These are phyloP conservation scores for Manacus vitellinus DNA, from an alignment of 2,113 vertebrate species.

Conservation along the genomic window DNA sequence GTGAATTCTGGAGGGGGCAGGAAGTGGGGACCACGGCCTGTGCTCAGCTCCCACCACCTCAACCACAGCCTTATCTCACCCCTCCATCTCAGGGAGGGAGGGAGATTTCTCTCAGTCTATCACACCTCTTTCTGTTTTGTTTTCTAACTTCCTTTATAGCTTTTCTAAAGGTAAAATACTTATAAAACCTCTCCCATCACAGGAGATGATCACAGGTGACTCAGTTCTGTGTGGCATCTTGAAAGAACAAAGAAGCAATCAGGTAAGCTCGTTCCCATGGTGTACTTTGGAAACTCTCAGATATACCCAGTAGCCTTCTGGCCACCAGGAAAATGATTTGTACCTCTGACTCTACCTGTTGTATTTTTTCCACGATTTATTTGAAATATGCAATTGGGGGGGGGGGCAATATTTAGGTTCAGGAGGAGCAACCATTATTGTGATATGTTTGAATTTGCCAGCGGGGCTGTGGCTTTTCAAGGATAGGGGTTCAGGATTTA, in stretches of 20 bases:
- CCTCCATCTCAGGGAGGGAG: neutral
- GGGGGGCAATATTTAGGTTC: neutral
- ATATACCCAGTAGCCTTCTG: neutral
- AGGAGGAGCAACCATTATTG: neutral
- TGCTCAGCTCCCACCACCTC: neutral
- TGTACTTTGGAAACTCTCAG: neutral
- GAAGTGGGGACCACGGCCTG: constrained; percentile 17
- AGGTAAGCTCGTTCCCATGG: neutral
- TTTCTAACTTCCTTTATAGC: neutral
- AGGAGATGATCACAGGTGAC: neutral
- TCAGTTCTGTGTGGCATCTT: neutral
- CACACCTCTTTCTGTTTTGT: neutral
- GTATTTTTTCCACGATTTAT: neutral
- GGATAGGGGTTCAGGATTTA: neutral
- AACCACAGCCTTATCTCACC: neutral
- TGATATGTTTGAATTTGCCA: accelerated
- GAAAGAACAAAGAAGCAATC: neutral
- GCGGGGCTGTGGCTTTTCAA: neutral
- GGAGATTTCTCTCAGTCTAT: neutral
- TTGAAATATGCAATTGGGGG: neutral
- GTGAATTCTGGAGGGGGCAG: neutral
- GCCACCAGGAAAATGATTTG: accelerated
- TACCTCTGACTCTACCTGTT: neutral
- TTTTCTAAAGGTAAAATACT: neutral
- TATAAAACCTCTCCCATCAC: neutral